Evolutionary conservation across 2,113 vertebrate species (phyloP), one percentile per base, ranked within the genome.

Genomic region (Chaetodon trifascialis): DNA sequence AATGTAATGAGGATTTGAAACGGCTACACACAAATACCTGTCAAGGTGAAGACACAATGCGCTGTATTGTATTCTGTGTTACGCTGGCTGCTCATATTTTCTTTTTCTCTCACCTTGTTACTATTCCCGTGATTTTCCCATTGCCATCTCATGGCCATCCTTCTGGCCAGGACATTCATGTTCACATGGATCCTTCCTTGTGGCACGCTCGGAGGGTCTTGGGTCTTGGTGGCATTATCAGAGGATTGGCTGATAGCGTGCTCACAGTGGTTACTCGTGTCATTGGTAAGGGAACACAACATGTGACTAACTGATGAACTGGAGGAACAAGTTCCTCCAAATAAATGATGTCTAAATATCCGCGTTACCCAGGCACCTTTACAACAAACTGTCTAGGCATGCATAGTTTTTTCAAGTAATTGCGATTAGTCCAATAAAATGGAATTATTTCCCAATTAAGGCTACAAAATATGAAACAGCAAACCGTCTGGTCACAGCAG

Each of bases 91-190:
- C 8, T 25, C 58, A 36, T 4, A 54, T 17, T 6, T 55, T 30
- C 19, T 12, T 60, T 40, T 46, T 3, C 21, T 36, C 89, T 88
- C 88, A 98, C 97, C 97, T 95, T 0, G 91, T 86, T 86, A 95
- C 90, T 88, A 97, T 97, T 16, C 96, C 96, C 6, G 95, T 88
- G 6, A 99, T 87, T 1, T 93, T 96, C 30, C 97, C 98, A 94
- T 84, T 97, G 93, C 98, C 98, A 99, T 0, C 91, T 95, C 85
- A 96, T 95, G 10, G 91, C 90, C 44, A 89, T 94, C 84, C 93
- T 96, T 82, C 95, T 97, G 76, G 97, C 97, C 79, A 99, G 83
- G 79, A 99, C 95, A 1, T 78, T 91, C 96, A 97, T 97, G 63
- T 94, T 92, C 14, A 97, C 94, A 0, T 72, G 64, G 30, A 98